Conservation (phyloP, 2,888 invertebrate genomes). For the Drosophila nr. perissopoda region DNA sequence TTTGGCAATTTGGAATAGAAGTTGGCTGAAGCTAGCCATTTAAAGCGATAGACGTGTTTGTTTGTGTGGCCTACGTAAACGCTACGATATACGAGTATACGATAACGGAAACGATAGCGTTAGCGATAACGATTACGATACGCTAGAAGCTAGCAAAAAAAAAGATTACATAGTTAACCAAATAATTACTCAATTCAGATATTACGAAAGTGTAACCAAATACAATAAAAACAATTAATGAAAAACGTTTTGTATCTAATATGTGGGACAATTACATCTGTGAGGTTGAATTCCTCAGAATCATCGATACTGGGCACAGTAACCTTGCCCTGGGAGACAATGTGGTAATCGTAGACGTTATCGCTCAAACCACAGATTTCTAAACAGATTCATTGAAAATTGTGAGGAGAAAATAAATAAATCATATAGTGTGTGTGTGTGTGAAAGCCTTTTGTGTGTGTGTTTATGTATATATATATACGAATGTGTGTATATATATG, state of each 20-base stretch:
- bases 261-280: slow-evolving; percentile 89
- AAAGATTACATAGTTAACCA: slow-evolving; percentile 52
- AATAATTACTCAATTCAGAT: slow-evolving; percentile 60
- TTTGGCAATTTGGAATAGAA: slow-evolving; percentile 63
- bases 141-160: slow-evolving; percentile 51
- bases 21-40: slow-evolving; percentile 63
- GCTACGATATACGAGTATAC: slow-evolving; percentile 63
- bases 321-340: slow-evolving; percentile 97
- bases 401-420: slow-evolving; percentile 33
- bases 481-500: slow-evolving; percentile 25
- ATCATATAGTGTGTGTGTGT: slow-evolving; percentile 41
- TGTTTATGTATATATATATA: slow-evolving; percentile 40
- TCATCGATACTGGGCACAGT: slow-evolving; percentile 97
- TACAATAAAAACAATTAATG: slow-evolving; percentile 31
- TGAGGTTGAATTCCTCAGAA: slow-evolving; percentile 93
- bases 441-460: slow-evolving; percentile 33
- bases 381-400: slow-evolving; percentile 63
- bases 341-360: slow-evolving; percentile 94
- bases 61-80: slow-evolving; percentile 65
- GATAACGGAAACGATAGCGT: slow-evolving; percentile 50
- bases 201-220: slow-evolving; percentile 46
- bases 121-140: slow-evolving; percentile 40
- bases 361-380: slow-evolving; percentile 89
- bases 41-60: slow-evolving; percentile 52
- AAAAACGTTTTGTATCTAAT: slow-evolving; percentile 39